Evolutionary conservation across 1,140 invertebrate species (phyloP), one percentile per base, ranked within the genome.

Genomic region (Heliconius eleuchia): DNA sequence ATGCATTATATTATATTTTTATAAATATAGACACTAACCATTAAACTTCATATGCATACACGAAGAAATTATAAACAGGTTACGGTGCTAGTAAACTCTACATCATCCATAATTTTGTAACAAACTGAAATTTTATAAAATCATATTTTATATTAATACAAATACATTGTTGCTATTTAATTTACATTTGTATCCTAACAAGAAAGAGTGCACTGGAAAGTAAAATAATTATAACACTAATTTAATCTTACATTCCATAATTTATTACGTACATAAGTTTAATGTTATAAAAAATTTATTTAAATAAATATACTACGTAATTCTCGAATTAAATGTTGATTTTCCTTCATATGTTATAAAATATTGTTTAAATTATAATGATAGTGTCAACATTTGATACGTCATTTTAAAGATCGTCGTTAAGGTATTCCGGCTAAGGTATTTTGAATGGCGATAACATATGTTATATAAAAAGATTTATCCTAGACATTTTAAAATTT

Each of bases 161-260:
- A 66, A 13, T 11, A 66, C 60, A 27, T 66, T 66, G 27, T 30
- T 30, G 60, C 16, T 66, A 66, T 66, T 66, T 66, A 66, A 30
- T 66, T 66, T 5, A 30, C 13, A 30, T 5, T n/a, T 55, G 30
- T 39, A 19, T 52, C 46, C 23, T 27, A 18, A 52, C 3, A 1
- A 57, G 19, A 46, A 16, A 11, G 60, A 66, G 27, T 74, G 79
- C 80, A 81, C 76, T 75, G 76, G 50, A 72, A 81, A 74, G 73
- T 81, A 77, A 80, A 75, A 27, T 3, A 42, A 74, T 37, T 66
- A 34, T 16, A 78, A 73, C 18, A 6, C 23, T 74, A 46, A 37
- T 52, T 79, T 79, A 74, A 39, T 46, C 34, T 74, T 76, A 81
- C 80, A 81, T 81, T 81, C 80, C 80, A 79, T 52, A 52, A 66